These are phyloP conservation scores for Chymomyza procnemis DNA, from an alignment of 2,888 invertebrate genomes.

Conservation along the genomic window DNA sequence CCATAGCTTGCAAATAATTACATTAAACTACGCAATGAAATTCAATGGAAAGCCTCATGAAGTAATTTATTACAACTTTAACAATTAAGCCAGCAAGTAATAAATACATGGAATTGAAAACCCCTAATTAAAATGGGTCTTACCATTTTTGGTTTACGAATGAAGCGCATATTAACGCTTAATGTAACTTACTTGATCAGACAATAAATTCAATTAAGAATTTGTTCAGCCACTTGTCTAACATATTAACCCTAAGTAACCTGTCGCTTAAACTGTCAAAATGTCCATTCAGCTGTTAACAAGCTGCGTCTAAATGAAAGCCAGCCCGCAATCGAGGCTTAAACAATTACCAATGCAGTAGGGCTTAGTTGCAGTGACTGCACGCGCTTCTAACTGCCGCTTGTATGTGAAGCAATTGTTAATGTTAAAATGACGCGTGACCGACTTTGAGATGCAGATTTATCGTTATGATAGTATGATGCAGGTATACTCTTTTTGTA, in stretches of 20 bases:
- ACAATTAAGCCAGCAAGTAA: not conserved
- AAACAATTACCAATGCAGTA: constrained; percentile 30
- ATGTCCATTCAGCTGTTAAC: not conserved
- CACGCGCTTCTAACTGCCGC: constrained; percentile 2
- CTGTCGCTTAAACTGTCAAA: not conserved
- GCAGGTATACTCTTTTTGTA: too few species aligned
- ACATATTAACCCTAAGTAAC: not conserved
- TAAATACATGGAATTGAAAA: not conserved
- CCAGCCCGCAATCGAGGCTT: constrained; percentile 19
- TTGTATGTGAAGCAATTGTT: constrained; percentile 3
- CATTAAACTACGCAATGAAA: not conserved
- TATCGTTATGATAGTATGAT: too few species aligned
- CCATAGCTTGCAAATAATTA: not conserved
- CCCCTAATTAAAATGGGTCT: not conserved
- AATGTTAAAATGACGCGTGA: not conserved
- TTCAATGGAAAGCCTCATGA: not conserved
- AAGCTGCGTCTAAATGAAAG: not conserved
- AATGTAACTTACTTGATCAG: not conserved
- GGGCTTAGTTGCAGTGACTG: constrained; percentile 1
- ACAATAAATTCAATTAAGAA: constrained; percentile 17
- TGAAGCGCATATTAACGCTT: not conserved
- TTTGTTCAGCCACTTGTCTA: constrained; percentile 21
- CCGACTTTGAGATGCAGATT: too few species aligned
- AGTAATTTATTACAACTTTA: not conserved
- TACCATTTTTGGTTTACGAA: not conserved